Percentiles rank a stretch among this genome's conserved stretches.
phyloP scores from a whole-genome alignment of 2,888 invertebrate genomes.

The Troides aeacus region DNA sequence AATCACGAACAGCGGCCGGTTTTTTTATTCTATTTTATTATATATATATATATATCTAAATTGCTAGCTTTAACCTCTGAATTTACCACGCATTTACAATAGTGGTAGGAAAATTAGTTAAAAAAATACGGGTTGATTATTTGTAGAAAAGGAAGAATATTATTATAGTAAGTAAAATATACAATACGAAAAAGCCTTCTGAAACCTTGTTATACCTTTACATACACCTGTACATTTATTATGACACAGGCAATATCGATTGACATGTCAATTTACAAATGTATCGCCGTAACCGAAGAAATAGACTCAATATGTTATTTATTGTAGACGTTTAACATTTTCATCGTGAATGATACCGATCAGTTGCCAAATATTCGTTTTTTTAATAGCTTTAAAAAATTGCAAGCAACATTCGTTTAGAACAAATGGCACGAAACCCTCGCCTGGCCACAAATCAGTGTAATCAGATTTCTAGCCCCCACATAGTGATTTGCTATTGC shows the following conservation, averaged over 20 bases:
- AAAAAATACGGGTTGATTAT: too few relatives aligned
- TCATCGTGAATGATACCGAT: not conserved
- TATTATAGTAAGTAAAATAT: too few relatives aligned
- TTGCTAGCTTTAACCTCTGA: too few relatives aligned
- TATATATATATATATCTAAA: too few relatives aligned
- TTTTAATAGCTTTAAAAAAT: slow-evolving; percentile 9
- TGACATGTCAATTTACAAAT: not conserved
- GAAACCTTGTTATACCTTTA: too few relatives aligned
- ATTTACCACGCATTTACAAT: too few relatives aligned
- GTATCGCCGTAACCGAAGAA: not conserved
- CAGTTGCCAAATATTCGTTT: not conserved
- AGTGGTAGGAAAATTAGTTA: too few relatives aligned
- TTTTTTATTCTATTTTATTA: too few relatives aligned
- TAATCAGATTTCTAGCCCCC: slow-evolving; percentile 72
- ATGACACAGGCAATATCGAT: not conserved
- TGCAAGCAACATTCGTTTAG: slow-evolving; percentile 13
- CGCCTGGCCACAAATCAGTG: slow-evolving; percentile 71
- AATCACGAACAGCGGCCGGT: too few relatives aligned
- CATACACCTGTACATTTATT: not conserved
- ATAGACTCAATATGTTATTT: not conserved
- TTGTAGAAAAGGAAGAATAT: too few relatives aligned
- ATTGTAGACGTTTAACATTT: not conserved
- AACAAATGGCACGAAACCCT: slow-evolving; percentile 30
- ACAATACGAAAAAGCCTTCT: too few relatives aligned
- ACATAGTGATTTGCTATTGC: slow-evolving; percentile 58